Base-by-base conservation (phyloP, 2,113 vertebrate genomes). In the Forbesichthys agassizii region DNA sequence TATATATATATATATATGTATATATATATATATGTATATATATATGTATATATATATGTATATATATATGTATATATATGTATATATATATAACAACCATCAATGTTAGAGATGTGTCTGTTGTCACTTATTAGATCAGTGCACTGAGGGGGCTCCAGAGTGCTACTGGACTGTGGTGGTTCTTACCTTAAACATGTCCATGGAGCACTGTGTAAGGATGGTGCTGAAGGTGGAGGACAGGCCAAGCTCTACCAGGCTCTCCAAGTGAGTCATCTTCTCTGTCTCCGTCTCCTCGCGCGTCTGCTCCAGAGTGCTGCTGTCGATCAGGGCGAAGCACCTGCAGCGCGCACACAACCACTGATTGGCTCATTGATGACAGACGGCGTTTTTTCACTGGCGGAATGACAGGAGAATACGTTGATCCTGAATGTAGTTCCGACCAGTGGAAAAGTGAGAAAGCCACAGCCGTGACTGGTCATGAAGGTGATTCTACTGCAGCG, bases 141-240 rank as follows among this genome's bases (percentile, higher is more conserved):
- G 36, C 36, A n/a, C 48, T 7, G 5, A 20, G 61, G 7, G 20
- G 9, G 16, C 3, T 47, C 13, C 8, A 33, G 18, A 48, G 48
- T 16, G 5, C 47, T 55, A 77, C 51, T 7, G n/a, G 54, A 49
- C 5, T 16, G n/a, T 27, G 27, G 27, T n/a, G 42, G 56, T 47
- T 54, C 49, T 59, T 52, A 98, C 97, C 96, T 95, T 95, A 86
- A 99, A 99, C 85, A 99, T 98, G 73, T 98, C 97, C 88, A 95
- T 93, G 66, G 97, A 99, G 76, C 96, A 98, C 58, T 99, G 98
- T 18, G 96, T 99, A 64, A 99, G 95, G 83, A 99, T 96, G 82
- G 97, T 99, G 90, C 96, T 99, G 77, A 99, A 99, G 0, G 98
- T 99, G 62, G 98, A 98, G 65, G 98, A 99, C 46, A 99, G 91